These are phyloP conservation scores for Hirtodrosophila trivittata DNA, from an alignment of 2,888 invertebrate genomes.

Conservation along the genomic window DNA sequence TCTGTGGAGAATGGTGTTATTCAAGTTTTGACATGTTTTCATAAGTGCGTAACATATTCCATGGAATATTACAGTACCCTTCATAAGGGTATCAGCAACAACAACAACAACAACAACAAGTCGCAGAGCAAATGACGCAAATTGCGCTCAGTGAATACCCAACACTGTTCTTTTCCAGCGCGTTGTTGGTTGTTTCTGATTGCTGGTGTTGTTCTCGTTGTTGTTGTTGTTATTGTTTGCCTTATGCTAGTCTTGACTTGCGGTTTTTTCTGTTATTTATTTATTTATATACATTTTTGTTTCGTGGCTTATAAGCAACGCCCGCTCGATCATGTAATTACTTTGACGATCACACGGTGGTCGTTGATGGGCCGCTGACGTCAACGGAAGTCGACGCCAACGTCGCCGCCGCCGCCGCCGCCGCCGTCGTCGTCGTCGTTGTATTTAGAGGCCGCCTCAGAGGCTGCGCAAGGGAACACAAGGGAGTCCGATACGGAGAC, in stretches of 20 bases:
- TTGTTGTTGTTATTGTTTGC: slow-evolving; percentile 37
- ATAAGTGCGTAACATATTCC: too few species aligned
- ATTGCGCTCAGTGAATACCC: slow-evolving; percentile 52
- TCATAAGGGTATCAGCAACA: too few species aligned
- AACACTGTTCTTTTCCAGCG: slow-evolving; percentile 25
- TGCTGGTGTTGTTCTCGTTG: slow-evolving; percentile 6
- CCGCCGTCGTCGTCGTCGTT: background rate
- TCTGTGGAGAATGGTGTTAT: too few species aligned
- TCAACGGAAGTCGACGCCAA: slow-evolving; percentile 67
- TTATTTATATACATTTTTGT: slow-evolving; percentile 18
- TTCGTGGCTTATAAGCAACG: slow-evolving; percentile 45
- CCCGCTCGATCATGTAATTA: slow-evolving; percentile 67
- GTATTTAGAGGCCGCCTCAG: slow-evolving; percentile 12
- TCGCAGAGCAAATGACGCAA: slow-evolving; percentile 66
- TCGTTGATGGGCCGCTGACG: slow-evolving; percentile 65
- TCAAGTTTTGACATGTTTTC: too few species aligned
- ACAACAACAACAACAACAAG: slow-evolving; percentile 9
- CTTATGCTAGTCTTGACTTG: slow-evolving; percentile 53
- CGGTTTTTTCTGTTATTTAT: slow-evolving; percentile 39
- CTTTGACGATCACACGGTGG: slow-evolving; percentile 70
- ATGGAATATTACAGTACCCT: too few species aligned
- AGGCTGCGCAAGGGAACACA: slow-evolving; percentile 7
- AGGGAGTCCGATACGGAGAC: slow-evolving; percentile 5
- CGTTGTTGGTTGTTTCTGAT: background rate
- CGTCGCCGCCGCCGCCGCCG: slow-evolving; percentile 7